These are phyloP conservation scores for Hydrozoanthus gracilis DNA, from an alignment of 92 coral and sea anemone genomes.

Conservation along the genomic window DNA sequence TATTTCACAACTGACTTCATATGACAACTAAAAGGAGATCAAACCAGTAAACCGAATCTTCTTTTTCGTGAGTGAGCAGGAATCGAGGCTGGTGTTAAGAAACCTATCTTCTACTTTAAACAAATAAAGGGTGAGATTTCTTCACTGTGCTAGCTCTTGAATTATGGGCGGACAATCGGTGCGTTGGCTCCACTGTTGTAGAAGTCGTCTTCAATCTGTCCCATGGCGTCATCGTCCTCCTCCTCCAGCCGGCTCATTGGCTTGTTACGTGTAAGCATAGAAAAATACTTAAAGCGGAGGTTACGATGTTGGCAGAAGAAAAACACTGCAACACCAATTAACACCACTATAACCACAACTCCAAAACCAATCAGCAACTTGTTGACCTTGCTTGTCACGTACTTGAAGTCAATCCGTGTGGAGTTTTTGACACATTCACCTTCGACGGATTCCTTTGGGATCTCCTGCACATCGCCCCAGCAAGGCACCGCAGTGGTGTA, in stretches of 20 bases:
- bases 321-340: slow-evolving; percentile 61
- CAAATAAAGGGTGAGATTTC: not conserved
- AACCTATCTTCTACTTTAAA: too few species aligned
- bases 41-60: too few species aligned
- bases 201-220: slow-evolving; percentile 60
- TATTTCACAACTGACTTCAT: too few species aligned
- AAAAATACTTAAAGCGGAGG: slow-evolving; percentile 72
- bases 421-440: not conserved
- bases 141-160: slow-evolving; percentile 1
- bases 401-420: not conserved
- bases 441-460: slow-evolving; percentile 26
- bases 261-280: slow-evolving; percentile 69
- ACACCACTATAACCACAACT: slow-evolving; percentile 67
- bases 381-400: slow-evolving; percentile 35
- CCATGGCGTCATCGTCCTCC: slow-evolving; percentile 76
- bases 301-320: slow-evolving; percentile 83
- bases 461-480: slow-evolving; percentile 67
- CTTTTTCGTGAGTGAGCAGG: too few species aligned
- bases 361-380: slow-evolving; percentile 83
- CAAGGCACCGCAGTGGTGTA: slow-evolving; percentile 58
- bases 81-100: too few species aligned
- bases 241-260: slow-evolving; percentile 88
- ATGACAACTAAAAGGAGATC: too few species aligned
- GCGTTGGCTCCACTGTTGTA: slow-evolving; percentile 45
- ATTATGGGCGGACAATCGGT: slow-evolving; percentile 32